These are phyloP conservation scores for Cisticola juncidis DNA, from an alignment of 2,113 vertebrate species.

Conservation along the genomic window DNA sequence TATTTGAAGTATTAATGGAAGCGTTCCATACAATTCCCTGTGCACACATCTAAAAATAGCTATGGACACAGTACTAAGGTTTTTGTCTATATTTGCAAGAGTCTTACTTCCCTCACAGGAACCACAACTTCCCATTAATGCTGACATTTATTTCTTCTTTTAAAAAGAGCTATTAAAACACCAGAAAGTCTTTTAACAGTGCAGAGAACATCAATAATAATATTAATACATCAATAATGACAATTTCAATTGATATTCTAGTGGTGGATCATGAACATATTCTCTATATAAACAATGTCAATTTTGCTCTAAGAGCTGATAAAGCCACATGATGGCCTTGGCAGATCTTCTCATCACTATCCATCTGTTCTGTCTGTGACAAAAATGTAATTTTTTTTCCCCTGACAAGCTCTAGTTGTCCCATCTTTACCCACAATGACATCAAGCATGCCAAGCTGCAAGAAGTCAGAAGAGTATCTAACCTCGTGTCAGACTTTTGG, in stretches of 20 bases:
- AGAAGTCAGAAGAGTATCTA: neutral
- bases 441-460: neutral
- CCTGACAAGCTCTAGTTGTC: neutral
- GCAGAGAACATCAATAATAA: neutral
- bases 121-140: neutral
- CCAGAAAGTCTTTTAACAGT: neutral
- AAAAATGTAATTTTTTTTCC: neutral
- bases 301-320: neutral
- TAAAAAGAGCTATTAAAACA: neutral
- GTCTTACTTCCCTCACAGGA: conserved; percentile 19
- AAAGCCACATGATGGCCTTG: neutral
- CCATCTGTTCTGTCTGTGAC: neutral
- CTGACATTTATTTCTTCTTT: neutral
- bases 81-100: conserved; percentile 40
- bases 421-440: neutral
- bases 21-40: conserved; percentile 41
- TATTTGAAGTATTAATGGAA: conserved; percentile 59
- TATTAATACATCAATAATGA: neutral
- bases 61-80: conserved; percentile 36
- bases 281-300: neutral
- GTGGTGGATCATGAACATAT: neutral
- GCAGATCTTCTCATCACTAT: neutral
- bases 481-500: neutral
- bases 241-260: neutral
- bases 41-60: conserved; percentile 54